A percentile compares a stretch with the other conserved stretches of the same genome.
phyloP scores from a whole-genome alignment of 2,113 vertebrate genomes.

The Tetrao urogallus region DNA sequence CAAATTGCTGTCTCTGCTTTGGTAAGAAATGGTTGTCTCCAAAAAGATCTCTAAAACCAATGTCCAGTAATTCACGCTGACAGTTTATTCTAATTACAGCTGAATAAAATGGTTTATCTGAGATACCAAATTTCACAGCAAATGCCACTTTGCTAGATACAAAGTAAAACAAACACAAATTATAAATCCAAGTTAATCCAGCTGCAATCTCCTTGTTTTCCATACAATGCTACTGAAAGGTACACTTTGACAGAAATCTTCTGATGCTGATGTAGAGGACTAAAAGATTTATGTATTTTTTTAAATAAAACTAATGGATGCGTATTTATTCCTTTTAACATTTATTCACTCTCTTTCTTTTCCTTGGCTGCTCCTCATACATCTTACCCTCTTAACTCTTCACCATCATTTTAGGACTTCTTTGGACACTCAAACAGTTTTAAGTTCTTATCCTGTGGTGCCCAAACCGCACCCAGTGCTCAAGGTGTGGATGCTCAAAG shows the following conservation, averaged over 20 bases:
- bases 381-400: not conserved
- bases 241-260: not conserved
- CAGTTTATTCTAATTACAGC: slow-evolving; percentile 53
- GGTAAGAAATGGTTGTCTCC: slow-evolving; percentile 41
- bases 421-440: not conserved
- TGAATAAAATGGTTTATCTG: slow-evolving; percentile 39
- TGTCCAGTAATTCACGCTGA: not conserved
- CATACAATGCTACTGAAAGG: not conserved
- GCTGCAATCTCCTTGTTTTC: not conserved
- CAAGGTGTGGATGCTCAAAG: not conserved
- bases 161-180: slow-evolving; percentile 27
- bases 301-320: not conserved
- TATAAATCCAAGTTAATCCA: not conserved
- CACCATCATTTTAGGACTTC: not conserved
- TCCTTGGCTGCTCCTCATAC: not conserved
- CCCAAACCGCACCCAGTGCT: not conserved
- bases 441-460: not conserved
- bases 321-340: not conserved
- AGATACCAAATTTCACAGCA: slow-evolving; percentile 29
- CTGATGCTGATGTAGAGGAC: not conserved
- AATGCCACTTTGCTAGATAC: not conserved
- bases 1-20: slow-evolving; percentile 35
- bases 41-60: slow-evolving; percentile 31
- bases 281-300: not conserved
- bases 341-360: not conserved